A percentile compares a stretch with the other conserved stretches of the same genome.
phyloP scores from a whole-genome alignment of 2,888 invertebrate species.

The Meta bourneti region DNA sequence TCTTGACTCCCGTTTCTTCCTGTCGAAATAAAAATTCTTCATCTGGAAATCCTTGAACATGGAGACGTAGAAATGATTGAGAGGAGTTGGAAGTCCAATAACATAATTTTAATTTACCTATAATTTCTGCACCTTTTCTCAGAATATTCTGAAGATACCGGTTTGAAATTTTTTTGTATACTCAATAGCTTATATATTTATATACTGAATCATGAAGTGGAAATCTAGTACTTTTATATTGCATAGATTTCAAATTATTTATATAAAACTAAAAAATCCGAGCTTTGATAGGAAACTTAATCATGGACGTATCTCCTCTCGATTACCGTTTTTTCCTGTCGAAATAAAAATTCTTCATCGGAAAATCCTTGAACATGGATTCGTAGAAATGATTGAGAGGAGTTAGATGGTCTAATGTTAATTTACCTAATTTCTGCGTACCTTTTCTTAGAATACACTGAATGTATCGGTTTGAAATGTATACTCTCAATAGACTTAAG shows the following conservation, averaged over 20 bases:
- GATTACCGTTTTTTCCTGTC: background rate
- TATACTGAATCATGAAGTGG: no score
- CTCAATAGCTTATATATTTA: no score
- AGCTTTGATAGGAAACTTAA: slow-evolving; percentile 36
- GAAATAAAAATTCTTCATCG: slow-evolving; percentile 16
- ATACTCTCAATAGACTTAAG: no score
- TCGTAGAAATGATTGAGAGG: background rate
- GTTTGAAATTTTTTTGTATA: no score
- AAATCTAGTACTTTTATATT: no score
- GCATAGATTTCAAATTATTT: no score
- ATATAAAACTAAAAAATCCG: no score
- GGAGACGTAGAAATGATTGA: background rate
- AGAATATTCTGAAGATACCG: no score
- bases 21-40: slow-evolving; percentile 15
- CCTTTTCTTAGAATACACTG: no score
- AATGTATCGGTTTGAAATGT: no score
- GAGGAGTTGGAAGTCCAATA: background rate
- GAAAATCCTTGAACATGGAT: background rate
- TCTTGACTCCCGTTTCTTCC: background rate
- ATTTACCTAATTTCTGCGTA: no score
- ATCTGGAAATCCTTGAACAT: background rate
- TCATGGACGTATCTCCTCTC: slow-evolving; percentile 21
- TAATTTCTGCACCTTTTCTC: no score
- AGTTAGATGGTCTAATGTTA: background rate
- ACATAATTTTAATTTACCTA: background rate